Evolutionary conservation across 2,888 invertebrate genomes (phyloP).

Genomic region (Cenopis cana): DNA sequence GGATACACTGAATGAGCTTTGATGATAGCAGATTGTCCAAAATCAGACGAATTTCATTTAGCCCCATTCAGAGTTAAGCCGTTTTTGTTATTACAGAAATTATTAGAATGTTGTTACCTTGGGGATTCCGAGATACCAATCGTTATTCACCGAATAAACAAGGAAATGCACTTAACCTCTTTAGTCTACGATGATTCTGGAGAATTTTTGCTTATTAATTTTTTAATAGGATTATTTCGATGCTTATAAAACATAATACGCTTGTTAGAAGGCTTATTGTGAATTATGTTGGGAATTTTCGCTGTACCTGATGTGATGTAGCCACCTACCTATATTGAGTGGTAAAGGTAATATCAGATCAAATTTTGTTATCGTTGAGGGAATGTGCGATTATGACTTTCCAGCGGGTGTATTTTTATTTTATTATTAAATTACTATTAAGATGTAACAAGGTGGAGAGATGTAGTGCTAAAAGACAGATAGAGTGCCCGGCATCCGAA

Average conservation of each 20-base stretch:
- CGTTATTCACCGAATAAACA: constrained; percentile 30
- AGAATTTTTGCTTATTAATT: constrained; percentile 24
- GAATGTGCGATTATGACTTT: no score
- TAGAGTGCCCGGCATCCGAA: no score
- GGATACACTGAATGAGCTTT: constrained; percentile 39
- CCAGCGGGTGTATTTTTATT: no score
- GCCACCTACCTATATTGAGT: no score
- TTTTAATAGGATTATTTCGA: constrained; percentile 35
- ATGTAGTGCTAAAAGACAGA: no score
- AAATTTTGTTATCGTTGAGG: no score
- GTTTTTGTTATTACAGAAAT: constrained; percentile 39
- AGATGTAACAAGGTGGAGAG: no score
- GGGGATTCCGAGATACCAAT: constrained; percentile 19
- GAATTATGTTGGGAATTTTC: background rate
- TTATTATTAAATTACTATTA: no score
- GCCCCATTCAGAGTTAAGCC: constrained; percentile 40
- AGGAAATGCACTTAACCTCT: constrained; percentile 28
- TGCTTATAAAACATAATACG: constrained; percentile 13
- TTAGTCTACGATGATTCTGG: background rate
- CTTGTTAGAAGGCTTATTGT: constrained; percentile 7
- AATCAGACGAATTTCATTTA: constrained; percentile 29
- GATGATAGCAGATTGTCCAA: constrained; percentile 35
- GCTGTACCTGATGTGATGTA: background rate
- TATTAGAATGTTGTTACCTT: constrained; percentile 25
- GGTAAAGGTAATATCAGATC: no score